phyloP scores from a whole-genome alignment of 2,113 vertebrate species.

The Mirounga angustirostris region DNA sequence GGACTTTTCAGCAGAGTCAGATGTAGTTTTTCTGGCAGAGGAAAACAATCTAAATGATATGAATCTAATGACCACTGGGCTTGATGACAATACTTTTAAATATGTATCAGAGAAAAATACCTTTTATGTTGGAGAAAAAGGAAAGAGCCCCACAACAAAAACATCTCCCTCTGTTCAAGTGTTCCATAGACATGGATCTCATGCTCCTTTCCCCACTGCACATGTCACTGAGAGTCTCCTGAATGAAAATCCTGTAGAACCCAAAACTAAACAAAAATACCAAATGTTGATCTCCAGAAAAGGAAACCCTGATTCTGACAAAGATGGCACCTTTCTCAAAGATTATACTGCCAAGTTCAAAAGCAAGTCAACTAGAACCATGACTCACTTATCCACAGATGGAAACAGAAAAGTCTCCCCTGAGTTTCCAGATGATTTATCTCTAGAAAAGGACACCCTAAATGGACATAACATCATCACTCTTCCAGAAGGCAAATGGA shows the following conservation, averaged over 20 bases:
- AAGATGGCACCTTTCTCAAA: background rate
- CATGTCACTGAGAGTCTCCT: background rate
- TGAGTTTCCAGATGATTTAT: background rate
- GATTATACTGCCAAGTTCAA: background rate
- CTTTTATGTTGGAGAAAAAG: background rate
- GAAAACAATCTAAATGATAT: background rate
- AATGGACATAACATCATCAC: background rate
- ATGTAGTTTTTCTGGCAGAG: background rate
- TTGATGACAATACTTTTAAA: background rate
- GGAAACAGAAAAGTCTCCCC: background rate
- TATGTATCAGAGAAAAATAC: background rate
- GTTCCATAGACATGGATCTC: background rate
- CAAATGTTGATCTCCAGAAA: background rate
- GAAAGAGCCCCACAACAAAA: background rate
- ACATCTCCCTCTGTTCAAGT: background rate
- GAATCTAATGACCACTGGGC: background rate
- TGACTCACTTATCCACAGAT: background rate
- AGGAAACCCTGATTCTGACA: background rate
- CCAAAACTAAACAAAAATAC: constrained; percentile 36
- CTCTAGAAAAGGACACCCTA: background rate
- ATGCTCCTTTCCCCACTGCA: background rate
- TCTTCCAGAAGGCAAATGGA: background rate
- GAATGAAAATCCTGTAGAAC: background rate
- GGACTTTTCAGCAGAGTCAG: constrained; percentile 1
- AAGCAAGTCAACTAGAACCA: background rate